Evolutionary conservation across 2,888 invertebrate genomes (phyloP), one percentile per base, ranked within the genome.

Genomic region (Limnephilus marmoratus): DNA sequence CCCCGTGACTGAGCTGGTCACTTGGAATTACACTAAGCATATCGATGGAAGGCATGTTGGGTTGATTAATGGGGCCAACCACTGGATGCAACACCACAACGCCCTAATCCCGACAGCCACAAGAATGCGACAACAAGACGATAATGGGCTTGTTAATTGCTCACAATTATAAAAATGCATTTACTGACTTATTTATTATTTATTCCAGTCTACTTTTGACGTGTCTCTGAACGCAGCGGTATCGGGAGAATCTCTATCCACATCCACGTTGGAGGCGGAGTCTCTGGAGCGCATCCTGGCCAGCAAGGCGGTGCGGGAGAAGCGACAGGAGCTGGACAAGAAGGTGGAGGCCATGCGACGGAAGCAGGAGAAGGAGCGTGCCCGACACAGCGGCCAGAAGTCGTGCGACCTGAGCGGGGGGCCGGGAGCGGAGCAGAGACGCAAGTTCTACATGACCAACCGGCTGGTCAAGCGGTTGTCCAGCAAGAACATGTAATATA

Each of bases 331-430:
- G 95, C 95, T 99, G 94, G 98, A 99, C 91, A 98, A 99, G 94
- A 99, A 99, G 94, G 95, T 99, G 91, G 98, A 99, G 94, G 96
- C 97, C 49, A 95, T 99, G 92, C 96, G 97, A 91, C 97, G 98
- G 94, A 98, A 98, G 94, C 97, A 98, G 94, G 98, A 98, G 94
- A 98, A 98, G 95, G 98, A 98, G 94, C 97, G 97, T 94, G 94
- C 96, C 83, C 97, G 97, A 92, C 95, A 97, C 0, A 93, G 95
- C 86, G 96, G 96, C 93, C 97, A 97, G 94, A 96, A 97, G 92
- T 96, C 96, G 0, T 95, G 97, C 0, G 97, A 97, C 94, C 95
- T 95, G 15, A 90, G 94, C 41, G 96, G 96, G 68, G 91, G 92
- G 24, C 91, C 93, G 18, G 91, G 92, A 4, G 97, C 97, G 45